Evolutionary conservation across 2,797 vertebrate genomes (phyloP).

Genomic region (Sciaenops ocellatus): DNA sequence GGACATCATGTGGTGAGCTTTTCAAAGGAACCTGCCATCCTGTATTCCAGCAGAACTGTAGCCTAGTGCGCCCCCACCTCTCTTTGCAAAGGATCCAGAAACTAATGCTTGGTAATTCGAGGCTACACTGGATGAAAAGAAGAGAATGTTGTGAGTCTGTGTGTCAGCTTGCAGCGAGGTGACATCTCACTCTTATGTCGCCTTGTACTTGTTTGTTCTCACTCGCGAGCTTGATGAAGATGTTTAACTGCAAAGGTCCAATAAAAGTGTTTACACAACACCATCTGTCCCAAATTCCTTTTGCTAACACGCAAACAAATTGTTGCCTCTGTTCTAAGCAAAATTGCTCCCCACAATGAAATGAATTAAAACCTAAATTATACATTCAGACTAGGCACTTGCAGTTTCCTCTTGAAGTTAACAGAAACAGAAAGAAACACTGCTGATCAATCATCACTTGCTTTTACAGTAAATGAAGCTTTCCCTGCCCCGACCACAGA

Average conservation of each 20-base stretch:
- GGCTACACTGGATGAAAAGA: slow-evolving; percentile 41
- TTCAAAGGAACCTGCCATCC: slow-evolving; percentile 66
- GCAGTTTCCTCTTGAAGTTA: slow-evolving; percentile 3
- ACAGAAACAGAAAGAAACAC: slow-evolving; percentile 26
- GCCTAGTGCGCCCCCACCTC: slow-evolving; percentile 5
- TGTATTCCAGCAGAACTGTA: slow-evolving; percentile 59
- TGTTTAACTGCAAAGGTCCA: slow-evolving; percentile 50
- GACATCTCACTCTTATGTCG: slow-evolving; percentile 54
- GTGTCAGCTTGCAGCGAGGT: slow-evolving; percentile 34
- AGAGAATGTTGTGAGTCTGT: slow-evolving; percentile 25
- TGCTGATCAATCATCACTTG: slow-evolving; percentile 35
- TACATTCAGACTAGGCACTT: slow-evolving; percentile 21
- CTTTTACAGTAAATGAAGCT: slow-evolving; percentile 50
- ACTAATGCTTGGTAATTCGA: slow-evolving; percentile 53
- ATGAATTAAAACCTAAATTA: slow-evolving; percentile 40
- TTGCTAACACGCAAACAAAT: slow-evolving; percentile 49
- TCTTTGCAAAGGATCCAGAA: slow-evolving; percentile 35
- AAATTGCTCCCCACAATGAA: slow-evolving; percentile 20
- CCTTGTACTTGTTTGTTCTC: slow-evolving; percentile 56
- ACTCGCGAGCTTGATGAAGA: slow-evolving; percentile 43
- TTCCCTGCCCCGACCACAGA: slow-evolving; percentile 42
- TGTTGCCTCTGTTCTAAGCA: slow-evolving; percentile 24
- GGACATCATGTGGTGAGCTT: slow-evolving; percentile 75
- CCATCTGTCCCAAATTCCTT: slow-evolving; percentile 56
- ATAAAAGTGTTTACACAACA: slow-evolving; percentile 56